Conservation (phyloP, 1,140 invertebrate genomes). For the Leptopilina boulardi region DNA sequence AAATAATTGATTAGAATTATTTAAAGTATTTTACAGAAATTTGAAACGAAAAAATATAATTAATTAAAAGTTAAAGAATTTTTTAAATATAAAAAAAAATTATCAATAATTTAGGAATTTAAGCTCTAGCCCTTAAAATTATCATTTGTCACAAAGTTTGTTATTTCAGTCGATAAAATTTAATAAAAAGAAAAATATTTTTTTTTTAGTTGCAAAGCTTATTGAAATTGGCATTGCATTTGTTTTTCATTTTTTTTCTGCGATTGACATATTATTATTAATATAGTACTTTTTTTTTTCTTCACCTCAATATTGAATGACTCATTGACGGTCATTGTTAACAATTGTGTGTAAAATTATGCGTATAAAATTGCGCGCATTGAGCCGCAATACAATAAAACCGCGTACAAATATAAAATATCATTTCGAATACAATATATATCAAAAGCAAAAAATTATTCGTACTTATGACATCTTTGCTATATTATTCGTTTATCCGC, state of each 20-base stretch:
- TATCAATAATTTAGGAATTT: background rate
- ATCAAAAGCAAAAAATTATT: conserved; percentile 68
- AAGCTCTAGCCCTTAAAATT: background rate
- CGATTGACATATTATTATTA: conserved; percentile 11
- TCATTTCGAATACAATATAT: conserved; percentile 66
- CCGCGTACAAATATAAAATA: conserved; percentile 69
- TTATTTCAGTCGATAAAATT: background rate
- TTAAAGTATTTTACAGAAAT: too few relatives aligned
- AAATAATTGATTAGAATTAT: too few relatives aligned
- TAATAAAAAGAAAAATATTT: background rate
- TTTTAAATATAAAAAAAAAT: background rate
- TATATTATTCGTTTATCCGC: conserved; percentile 51
- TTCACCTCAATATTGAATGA: background rate
- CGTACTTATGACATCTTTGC: conserved; percentile 54
- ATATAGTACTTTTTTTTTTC: background rate
- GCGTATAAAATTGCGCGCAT: conserved; percentile 50
- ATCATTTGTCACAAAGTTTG: background rate
- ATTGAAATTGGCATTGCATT: background rate
- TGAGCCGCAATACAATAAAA: conserved; percentile 55
- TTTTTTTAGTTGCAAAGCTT: conserved; percentile 6
- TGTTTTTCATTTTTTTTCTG: conserved; percentile 19
- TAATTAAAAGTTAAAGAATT: background rate
- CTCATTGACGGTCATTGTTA: background rate
- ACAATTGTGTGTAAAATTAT: conserved; percentile 30
- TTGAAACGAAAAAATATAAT: too few relatives aligned